Evolutionary conservation across 1,140 invertebrate species (phyloP).

Genomic region (Macrotrachela quadricornifera): DNA sequence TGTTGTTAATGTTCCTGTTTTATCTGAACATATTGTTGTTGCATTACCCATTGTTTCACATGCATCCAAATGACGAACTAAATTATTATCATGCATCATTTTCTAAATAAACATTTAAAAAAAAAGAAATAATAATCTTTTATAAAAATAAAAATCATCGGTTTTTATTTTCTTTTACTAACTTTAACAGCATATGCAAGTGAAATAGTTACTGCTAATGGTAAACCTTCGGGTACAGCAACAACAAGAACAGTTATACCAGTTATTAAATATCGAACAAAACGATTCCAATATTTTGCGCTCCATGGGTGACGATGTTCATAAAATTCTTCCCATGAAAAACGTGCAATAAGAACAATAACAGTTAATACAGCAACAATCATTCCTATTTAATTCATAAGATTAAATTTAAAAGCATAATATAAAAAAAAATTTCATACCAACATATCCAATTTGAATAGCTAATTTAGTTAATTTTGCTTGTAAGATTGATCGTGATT

Average conservation of each 20-base stretch:
- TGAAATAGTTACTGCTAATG: slow-evolving; percentile 46
- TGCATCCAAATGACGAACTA: slow-evolving; percentile 92
- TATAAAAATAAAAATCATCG: no score
- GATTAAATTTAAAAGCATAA: slow-evolving; percentile 26
- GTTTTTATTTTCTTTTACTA: background rate
- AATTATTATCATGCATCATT: slow-evolving; percentile 97
- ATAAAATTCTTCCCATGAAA: background rate
- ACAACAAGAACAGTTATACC: background rate
- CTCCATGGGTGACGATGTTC: background rate
- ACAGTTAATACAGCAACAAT: background rate
- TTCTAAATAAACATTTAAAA: slow-evolving; percentile 44
- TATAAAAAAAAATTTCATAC: slow-evolving; percentile 20
- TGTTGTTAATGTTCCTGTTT: slow-evolving; percentile 92
- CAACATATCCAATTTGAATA: slow-evolving; percentile 96
- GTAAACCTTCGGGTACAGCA: background rate
- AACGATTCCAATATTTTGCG: background rate
- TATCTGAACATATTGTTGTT: slow-evolving; percentile 95
- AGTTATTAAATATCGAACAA: background rate
- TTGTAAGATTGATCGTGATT: slow-evolving; percentile 58
- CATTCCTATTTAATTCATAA: slow-evolving; percentile 38
- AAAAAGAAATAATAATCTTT: background rate
- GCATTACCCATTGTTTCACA: slow-evolving; percentile 99
- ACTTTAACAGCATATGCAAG: slow-evolving; percentile 95
- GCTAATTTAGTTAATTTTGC: slow-evolving; percentile 93
- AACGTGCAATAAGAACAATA: background rate